Evolutionary conservation across 2,888 invertebrate species (phyloP), one percentile per base, ranked within the genome.

Genomic region (Lottia gigantea): DNA sequence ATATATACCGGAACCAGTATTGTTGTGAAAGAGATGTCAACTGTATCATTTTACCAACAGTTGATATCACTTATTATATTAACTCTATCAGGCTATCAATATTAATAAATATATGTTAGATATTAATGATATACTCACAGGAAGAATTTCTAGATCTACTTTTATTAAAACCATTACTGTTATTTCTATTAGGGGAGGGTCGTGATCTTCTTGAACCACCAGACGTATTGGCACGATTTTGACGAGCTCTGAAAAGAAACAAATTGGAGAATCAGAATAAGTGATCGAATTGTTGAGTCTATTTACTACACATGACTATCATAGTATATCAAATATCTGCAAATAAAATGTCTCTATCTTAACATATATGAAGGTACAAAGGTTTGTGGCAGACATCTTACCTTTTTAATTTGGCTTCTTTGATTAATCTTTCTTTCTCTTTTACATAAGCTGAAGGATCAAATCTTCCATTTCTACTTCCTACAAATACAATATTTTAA

Each of bases 381-480:
- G 31, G 31, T 31, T 31, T 31, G 6, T 31, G 2, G 31, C n/a
- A n/a, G n/a, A n/a, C 26, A 3, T 73, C 78, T 73, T 76, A 85
- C 85, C 74, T 80, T 81, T 84, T 86, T 55, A 81, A 65, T 23
- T 77, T 66, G 64, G 78, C 73, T 75, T 87, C 87, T 74, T 78
- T 79, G 67, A 78, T 82, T 66, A 80, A 81, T 68, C 85, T 79
- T 71, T 84, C 82, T 71, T 84, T 85, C 66, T 88, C 87, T 72
- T 84, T 86, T 11, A 86, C 77, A 76, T 83, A 88, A 19, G 86
- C 87, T 70, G 88, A 86, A 7, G 88, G 88, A 75, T 88, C 85
- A 82, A 88, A 88, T 55, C 87, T 74, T 25, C 83, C 80, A 71
- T 74, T 78, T 76, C 81, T 78, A 46, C 76, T 67, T 71, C 79